A percentile compares a stretch with the other conserved stretches of the same genome.
phyloP scores from a whole-genome alignment of 2,888 invertebrate genomes.

The Sinelater perroti region DNA sequence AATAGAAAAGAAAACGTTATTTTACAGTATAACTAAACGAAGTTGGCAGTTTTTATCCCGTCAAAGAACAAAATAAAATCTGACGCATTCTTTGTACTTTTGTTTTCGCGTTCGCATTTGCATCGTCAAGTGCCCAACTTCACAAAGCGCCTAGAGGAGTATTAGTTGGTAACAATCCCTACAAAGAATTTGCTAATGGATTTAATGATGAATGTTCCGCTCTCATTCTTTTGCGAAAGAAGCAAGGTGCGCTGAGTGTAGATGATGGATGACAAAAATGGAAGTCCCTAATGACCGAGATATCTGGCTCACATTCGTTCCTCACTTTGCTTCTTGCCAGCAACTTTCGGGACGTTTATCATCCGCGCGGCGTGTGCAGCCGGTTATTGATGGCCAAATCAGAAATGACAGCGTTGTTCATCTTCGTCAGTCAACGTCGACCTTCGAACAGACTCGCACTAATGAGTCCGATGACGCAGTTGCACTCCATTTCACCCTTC shows the following conservation, averaged over 20 bases:
- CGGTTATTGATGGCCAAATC: slow-evolving; percentile 60
- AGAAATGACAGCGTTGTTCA: slow-evolving; percentile 59
- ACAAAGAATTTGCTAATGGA: slow-evolving; percentile 42
- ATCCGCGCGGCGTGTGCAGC: slow-evolving; percentile 53
- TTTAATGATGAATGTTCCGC: slow-evolving; percentile 45
- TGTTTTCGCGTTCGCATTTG: no score
- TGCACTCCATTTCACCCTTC: slow-evolving; percentile 39
- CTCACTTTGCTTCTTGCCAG: slow-evolving; percentile 52
- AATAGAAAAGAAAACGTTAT: no score
- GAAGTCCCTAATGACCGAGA: slow-evolving; percentile 57
- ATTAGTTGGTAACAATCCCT: slow-evolving; percentile 31
- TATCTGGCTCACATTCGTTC: slow-evolving; percentile 55
- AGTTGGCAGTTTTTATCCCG: no score
- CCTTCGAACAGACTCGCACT: slow-evolving; percentile 48
- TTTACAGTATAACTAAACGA: no score
- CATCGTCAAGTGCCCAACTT: no score
- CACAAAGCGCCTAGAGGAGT: no score
- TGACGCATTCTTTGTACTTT: no score
- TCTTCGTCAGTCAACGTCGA: slow-evolving; percentile 58
- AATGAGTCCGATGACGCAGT: slow-evolving; percentile 55
- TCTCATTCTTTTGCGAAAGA: slow-evolving; percentile 44
- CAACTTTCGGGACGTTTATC: slow-evolving; percentile 56
- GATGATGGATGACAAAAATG: slow-evolving; percentile 58
- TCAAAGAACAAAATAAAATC: no score
- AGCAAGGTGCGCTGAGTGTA: slow-evolving; percentile 44